Evolutionary conservation across 2,888 invertebrate genomes (phyloP), one percentile per base, ranked within the genome.

Genomic region (Spilarctia lutea): DNA sequence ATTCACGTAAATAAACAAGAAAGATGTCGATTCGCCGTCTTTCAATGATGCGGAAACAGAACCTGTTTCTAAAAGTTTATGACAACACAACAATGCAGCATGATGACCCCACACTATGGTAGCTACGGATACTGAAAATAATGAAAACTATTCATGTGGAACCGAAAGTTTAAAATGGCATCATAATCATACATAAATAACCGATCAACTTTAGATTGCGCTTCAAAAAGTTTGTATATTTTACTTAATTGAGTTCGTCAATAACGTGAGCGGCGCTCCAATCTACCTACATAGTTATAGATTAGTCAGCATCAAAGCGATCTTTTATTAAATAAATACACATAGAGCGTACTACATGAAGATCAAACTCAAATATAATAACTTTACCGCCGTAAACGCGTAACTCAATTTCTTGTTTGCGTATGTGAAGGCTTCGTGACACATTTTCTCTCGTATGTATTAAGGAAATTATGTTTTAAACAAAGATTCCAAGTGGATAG

Each of bases 331-430:
- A 67, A 27, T 42, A 42, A 42, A 42, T 68, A 27, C n/a, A 24
- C 16, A 52, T 24, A 69, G n/a, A 56, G 68, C 33, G 13, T 39
- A 56, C n/a, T 56, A 18, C 24, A 33, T 2, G 68, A 52, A 52
- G 33, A 3, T 69, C 68, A n/a, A 35, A 52, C 52, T 56, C 56
- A 16, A n/a, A 69, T 69, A 60, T 30, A 56, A 56, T 52, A 35
- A 56, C 56, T 35, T 69, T 35, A 56, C 52, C 52, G 45, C 52
- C 68, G 56, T 35, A 24, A 52, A 56, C 27, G 16, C 56, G 69
- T 69, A 69, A 56, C 56, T 56, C 56, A 69, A 69, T 69, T 60
- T 56, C 56, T n/a, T 27, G 24, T 52, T 30, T 63, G 63, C 27
- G 6, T 16, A 18, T 18, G 30, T 30, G 63, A 63, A 30, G n/a